Conservation (phyloP, 2,113 vertebrate genomes). For the Phocoena phocoena region DNA sequence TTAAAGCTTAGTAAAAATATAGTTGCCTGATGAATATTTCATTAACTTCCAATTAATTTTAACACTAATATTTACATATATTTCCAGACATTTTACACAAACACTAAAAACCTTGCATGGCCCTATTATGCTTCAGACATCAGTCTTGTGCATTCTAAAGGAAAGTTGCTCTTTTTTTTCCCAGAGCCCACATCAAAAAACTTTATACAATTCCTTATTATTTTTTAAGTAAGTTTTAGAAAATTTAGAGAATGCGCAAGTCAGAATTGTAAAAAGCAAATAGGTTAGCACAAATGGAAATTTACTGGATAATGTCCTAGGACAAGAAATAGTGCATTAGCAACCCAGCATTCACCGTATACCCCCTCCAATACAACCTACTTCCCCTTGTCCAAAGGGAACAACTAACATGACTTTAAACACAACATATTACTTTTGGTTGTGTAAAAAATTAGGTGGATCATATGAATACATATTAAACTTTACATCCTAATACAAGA, state of each 20-base stretch:
- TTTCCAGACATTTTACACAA: background rate
- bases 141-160: background rate
- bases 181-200: background rate
- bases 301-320: background rate
- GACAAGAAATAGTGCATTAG: background rate
- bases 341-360: background rate
- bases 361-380: background rate
- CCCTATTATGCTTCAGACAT: background rate
- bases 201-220: background rate
- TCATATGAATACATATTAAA: background rate
- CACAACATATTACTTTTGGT: background rate
- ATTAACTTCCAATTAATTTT: background rate
- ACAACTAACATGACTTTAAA: background rate
- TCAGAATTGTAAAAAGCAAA: background rate
- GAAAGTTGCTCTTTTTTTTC: background rate
- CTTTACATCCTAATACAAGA: background rate
- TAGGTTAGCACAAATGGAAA: background rate
- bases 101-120: background rate
- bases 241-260: background rate
- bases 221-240: background rate
- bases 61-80: background rate
- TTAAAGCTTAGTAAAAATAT: background rate
- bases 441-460: background rate
- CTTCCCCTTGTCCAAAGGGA: background rate
- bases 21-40: background rate